Evolutionary conservation across 2,888 invertebrate genomes (phyloP).

Genomic region (Aporophyla nigra): DNA sequence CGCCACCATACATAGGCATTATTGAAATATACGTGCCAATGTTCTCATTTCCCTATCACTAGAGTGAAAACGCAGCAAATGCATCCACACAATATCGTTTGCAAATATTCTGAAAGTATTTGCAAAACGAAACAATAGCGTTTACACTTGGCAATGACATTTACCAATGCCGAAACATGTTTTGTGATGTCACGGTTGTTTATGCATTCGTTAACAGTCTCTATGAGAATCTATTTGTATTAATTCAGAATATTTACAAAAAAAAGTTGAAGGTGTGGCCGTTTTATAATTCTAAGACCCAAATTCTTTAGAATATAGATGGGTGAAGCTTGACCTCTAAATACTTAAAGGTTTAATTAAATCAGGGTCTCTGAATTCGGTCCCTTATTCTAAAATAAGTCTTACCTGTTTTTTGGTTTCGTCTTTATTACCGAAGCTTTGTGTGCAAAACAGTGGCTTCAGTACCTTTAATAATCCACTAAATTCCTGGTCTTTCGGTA

Average conservation of each 20-base stretch:
- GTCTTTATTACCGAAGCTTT: not conserved
- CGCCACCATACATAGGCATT: not conserved
- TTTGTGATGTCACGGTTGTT: conserved; percentile 21
- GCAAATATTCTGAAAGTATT: not conserved
- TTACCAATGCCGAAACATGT: conserved; percentile 28
- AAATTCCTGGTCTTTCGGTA: not conserved
- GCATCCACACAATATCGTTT: not conserved
- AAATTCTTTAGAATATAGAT: not conserved
- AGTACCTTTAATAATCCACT: not conserved
- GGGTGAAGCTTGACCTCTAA: conserved; percentile 24
- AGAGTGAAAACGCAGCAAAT: not conserved
- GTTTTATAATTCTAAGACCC: not conserved
- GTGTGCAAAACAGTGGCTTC: conserved; percentile 24
- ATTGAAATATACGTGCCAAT: conserved; percentile 7
- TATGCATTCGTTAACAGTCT: conserved; percentile 22
- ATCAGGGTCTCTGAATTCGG: conserved; percentile 4
- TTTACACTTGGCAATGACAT: conserved; percentile 6
- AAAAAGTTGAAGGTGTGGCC: conserved; percentile 6
- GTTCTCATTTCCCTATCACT: not conserved
- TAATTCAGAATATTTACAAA: conserved; percentile 12
- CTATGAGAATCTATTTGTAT: conserved; percentile 14
- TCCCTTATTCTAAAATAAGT: conserved; percentile 29
- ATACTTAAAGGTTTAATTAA: conserved; percentile 30
- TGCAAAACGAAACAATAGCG: conserved; percentile 12
- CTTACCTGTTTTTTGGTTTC: conserved; percentile 10